phyloP scores from a whole-genome alignment of 2,888 invertebrate species.

The Nezara viridula region DNA sequence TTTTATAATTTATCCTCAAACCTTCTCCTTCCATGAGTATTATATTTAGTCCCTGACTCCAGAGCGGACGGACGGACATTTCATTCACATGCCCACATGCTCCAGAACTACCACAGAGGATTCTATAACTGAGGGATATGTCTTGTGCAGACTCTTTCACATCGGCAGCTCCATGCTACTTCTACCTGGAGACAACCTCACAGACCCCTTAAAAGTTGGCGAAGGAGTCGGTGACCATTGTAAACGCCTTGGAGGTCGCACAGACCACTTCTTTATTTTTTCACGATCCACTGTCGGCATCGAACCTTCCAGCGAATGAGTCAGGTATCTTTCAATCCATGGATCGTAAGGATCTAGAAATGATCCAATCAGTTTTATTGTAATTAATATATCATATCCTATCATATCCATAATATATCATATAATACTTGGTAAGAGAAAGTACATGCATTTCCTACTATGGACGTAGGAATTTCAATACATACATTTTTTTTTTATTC shows the following conservation, averaged over 20 bases:
- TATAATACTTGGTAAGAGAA: too few relatives aligned
- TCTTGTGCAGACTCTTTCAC: not conserved
- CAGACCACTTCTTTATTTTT: conserved; percentile 61
- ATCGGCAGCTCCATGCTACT: not conserved
- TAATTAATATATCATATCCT: not conserved
- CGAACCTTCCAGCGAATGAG: conserved; percentile 52
- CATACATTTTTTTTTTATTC: too few relatives aligned
- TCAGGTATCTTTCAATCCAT: conserved; percentile 60
- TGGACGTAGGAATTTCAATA: too few relatives aligned
- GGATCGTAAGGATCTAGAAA: conserved; percentile 55
- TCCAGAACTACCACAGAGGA: not conserved
- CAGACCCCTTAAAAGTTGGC: not conserved
- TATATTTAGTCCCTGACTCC: too few relatives aligned
- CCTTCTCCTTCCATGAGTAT: too few relatives aligned
- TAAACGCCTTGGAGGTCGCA: conserved; percentile 60
- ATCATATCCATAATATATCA: too few relatives aligned
- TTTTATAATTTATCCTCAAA: too few relatives aligned
- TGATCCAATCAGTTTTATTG: not conserved
- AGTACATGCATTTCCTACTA: too few relatives aligned
- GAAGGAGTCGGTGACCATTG: conserved; percentile 50
- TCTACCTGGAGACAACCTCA: conserved; percentile 22
- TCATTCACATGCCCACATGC: not conserved
- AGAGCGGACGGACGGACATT: not conserved
- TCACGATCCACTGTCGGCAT: conserved; percentile 25
- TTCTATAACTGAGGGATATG: not conserved